Percentiles rank a stretch among this genome's conserved stretches.
phyloP scores from a whole-genome alignment of 2,888 invertebrate species.

The Cephus runcator region DNA sequence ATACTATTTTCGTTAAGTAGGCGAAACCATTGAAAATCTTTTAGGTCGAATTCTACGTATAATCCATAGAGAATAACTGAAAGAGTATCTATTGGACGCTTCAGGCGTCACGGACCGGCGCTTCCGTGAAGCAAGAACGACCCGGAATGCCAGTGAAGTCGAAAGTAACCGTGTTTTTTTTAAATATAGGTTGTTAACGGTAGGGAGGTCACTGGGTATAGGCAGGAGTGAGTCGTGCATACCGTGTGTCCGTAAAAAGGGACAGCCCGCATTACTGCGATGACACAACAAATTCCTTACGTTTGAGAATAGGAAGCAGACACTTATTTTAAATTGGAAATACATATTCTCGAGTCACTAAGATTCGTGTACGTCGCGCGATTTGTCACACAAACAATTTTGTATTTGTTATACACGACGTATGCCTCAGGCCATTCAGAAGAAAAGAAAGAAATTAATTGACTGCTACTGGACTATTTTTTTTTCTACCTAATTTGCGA shows the following conservation, averaged over 20 bases:
- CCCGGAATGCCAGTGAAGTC: conserved; percentile 22
- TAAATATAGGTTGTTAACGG: conserved; percentile 14
- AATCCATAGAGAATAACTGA: not conserved
- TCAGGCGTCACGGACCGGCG: not conserved
- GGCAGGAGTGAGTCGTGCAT: conserved; percentile 15
- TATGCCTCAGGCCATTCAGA: not conserved
- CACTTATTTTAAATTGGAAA: conserved; percentile 19
- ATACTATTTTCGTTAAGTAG: not conserved
- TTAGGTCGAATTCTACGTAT: not conserved
- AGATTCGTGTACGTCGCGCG: not conserved
- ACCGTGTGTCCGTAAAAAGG: conserved; percentile 10
- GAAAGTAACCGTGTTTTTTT: conserved; percentile 26
- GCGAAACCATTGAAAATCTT: not conserved
- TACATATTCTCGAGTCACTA: not conserved
- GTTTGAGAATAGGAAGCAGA: conserved; percentile 21
- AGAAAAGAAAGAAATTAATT: not conserved
- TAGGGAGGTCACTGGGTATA: conserved; percentile 32
- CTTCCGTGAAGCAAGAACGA: conserved; percentile 8
- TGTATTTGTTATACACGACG: not conserved
- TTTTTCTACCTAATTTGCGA: not conserved
- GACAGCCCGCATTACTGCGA: conserved; percentile 4
- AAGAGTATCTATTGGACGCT: not conserved
- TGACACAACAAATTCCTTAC: conserved; percentile 23
- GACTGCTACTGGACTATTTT: not conserved
- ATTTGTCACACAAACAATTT: not conserved